These are phyloP conservation scores for Parazoanthus atlanticus DNA, from an alignment of 92 coral and sea anemone genomes.

Conservation along the genomic window DNA sequence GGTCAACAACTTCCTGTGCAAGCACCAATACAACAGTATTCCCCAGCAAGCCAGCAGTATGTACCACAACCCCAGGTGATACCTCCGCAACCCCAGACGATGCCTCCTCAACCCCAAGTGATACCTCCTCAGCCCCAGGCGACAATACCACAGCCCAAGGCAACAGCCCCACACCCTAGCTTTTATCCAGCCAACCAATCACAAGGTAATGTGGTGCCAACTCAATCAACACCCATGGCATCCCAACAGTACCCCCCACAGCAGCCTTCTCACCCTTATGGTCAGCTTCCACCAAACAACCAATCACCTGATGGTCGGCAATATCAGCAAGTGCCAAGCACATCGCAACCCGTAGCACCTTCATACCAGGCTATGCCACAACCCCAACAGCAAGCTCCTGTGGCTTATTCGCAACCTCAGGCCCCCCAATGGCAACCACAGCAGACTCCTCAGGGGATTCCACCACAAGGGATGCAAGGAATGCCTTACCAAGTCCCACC, in stretches of 20 bases:
- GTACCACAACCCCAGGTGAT: background rate
- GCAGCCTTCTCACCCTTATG: constrained; percentile 7
- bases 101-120: background rate
- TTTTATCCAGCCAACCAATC: constrained; percentile 25
- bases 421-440: constrained; percentile 46
- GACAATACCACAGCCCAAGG: background rate
- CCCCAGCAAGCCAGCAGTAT: constrained; percentile 20
- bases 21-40: constrained; percentile 6
- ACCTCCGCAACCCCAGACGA: constrained; percentile 20
- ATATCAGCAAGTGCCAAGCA: constrained; percentile 32
- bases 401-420: constrained; percentile 29
- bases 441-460: constrained; percentile 25
- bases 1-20: background rate
- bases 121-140: constrained; percentile 24
- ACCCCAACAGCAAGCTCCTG: constrained; percentile 43
- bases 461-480: constrained; percentile 34
- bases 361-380: constrained; percentile 40
- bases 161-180: constrained; percentile 13
- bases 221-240: background rate
- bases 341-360: constrained; percentile 10
- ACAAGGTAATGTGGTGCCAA: background rate
- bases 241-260: constrained; percentile 31
- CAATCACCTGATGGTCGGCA: constrained; percentile 23
- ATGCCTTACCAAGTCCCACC: constrained; percentile 19
- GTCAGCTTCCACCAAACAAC: constrained; percentile 40